Evolutionary conservation across 2,113 vertebrate genomes (phyloP).

Genomic region (Sander vitreus): DNA sequence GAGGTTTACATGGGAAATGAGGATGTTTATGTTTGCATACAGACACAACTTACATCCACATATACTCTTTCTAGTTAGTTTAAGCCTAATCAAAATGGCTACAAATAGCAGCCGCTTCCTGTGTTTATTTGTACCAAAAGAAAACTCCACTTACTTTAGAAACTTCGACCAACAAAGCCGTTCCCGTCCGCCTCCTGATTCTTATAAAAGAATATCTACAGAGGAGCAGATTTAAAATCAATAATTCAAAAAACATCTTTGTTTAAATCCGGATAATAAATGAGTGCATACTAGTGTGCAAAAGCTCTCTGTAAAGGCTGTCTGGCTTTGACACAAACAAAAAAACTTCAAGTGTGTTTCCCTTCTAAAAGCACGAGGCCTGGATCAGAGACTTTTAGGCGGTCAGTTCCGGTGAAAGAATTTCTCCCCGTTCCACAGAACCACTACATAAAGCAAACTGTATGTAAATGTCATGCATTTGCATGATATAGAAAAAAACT

Average conservation of each 20-base stretch:
- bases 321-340: constrained; percentile 44
- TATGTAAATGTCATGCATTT: constrained; percentile 62
- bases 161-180: constrained; percentile 56
- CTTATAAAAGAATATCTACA: constrained; percentile 28
- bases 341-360: constrained; percentile 42
- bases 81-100: constrained; percentile 65
- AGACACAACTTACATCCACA: constrained; percentile 63
- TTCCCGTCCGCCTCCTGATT: constrained; percentile 22
- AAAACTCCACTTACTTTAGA: constrained; percentile 65
- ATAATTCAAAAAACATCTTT: constrained; percentile 1
- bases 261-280: constrained; percentile 36
- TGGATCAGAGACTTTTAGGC: constrained; percentile 25
- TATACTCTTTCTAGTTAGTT: constrained; percentile 44
- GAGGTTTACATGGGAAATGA: constrained; percentile 55
- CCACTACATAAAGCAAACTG: constrained; percentile 23
- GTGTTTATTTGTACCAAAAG: constrained; percentile 79
- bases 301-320: constrained; percentile 30
- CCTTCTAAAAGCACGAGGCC: constrained; percentile 49
- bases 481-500: constrained; percentile 35
- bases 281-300: constrained; percentile 37
- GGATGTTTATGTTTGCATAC: constrained; percentile 75
- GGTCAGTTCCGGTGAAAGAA: constrained; percentile 33
- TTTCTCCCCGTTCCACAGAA: constrained; percentile 36
- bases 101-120: constrained; percentile 73
- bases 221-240: constrained; percentile 13